Evolutionary conservation across 2,113 vertebrate genomes (phyloP), one percentile per base, ranked within the genome.

Genomic region (Tetrao urogallus): DNA sequence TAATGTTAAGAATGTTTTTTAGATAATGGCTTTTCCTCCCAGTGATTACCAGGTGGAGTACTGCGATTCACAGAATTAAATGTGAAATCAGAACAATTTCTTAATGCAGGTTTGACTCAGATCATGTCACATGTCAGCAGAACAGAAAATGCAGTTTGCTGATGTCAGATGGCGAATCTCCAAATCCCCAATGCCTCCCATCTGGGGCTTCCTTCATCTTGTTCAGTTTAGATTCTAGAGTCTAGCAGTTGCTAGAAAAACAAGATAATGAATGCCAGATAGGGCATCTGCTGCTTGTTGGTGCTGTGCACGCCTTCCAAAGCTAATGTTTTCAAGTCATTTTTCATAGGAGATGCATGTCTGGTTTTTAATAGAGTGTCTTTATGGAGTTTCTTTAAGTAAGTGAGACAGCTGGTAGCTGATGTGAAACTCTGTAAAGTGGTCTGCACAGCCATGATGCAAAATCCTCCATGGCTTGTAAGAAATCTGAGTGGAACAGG

Each of bases 241-340:
- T 64, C 82, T 90, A 88, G 64, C 91, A 65, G 89, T 83, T 86
- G 38, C 69, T 94, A 83, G 72, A 61, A 88, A 86, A 95, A 88
- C 34, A 94, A 93, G 94, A 77, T 81, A 85, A 87, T 54, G 58
- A 69, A 82, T 87, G 60, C 60, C 47, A 82, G 63, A 70, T 4
- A 85, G 45, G 60, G 50, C 32, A 69, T 79, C 45, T 91, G 70
- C 43, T 93, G 25, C 38, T 93, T 74, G n/a, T 57, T 91, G 5
- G 10, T 73, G 63, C 64, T 66, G 60, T 11, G 11, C 50, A 67
- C 54, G 20, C 30, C 85, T 36, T 4, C 28, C 71, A 87, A 66
- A 63, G 34, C 38, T 82, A 15, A 45, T 34, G 8, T 70, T 87
- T 92, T 54, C 11, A 45, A 48, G 64, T 42, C 5, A 30, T 58